Evolutionary conservation across 2,113 vertebrate species (phyloP).

Genomic region (Callospermophilus lateralis): DNA sequence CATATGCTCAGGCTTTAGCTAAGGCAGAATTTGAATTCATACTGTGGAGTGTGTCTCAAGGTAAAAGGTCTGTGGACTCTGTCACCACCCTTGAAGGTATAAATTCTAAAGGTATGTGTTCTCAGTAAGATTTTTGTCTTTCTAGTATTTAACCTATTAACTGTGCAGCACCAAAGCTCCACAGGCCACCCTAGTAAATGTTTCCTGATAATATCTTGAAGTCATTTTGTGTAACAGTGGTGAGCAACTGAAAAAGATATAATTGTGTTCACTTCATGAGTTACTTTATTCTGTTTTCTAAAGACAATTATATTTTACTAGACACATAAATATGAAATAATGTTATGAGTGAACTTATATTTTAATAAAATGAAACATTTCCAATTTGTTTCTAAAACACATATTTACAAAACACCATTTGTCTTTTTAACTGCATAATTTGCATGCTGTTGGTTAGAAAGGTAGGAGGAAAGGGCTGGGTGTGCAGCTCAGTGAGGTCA

Average conservation of each 20-base stretch:
- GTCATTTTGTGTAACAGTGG: neutral
- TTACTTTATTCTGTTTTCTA: constrained; percentile 55
- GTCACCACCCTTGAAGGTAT: neutral
- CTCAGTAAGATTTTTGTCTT: constrained; percentile 1
- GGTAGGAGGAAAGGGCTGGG: neutral
- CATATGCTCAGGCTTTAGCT: neutral
- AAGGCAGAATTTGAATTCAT: neutral
- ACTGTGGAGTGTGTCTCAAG: neutral
- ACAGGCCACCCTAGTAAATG: neutral
- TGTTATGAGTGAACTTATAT: neutral
- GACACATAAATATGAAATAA: constrained; percentile 16
- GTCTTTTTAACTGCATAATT: constrained; percentile 47
- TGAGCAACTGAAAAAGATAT: constrained; percentile 18
- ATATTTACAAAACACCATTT: neutral
- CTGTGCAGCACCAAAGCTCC: neutral
- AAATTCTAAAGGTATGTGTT: neutral
- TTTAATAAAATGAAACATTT: neutral
- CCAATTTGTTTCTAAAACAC: neutral
- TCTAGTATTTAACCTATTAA: neutral
- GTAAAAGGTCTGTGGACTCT: neutral
- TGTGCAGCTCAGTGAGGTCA: too few relatives aligned
- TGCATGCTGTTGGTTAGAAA: neutral
- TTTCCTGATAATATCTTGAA: neutral
- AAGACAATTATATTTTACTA: constrained; percentile 25
- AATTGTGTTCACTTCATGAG: constrained; percentile 8